Base-by-base conservation (phyloP, 2,113 vertebrate genomes). In the Alligator mississippiensis region DNA sequence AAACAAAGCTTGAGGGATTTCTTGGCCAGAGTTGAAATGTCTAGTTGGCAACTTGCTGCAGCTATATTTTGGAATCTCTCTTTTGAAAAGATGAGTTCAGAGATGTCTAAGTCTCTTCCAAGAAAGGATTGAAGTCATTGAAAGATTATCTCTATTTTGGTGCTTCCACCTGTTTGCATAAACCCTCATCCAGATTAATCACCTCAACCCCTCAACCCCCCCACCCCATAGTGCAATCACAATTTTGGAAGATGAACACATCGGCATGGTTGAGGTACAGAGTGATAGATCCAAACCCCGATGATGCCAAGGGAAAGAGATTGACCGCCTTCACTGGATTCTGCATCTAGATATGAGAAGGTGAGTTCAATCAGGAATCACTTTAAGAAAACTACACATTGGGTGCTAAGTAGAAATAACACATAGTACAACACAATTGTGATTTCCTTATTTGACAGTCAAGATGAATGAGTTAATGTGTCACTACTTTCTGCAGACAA, bases 231-330 rank as follows among this genome's bases (percentile, higher is more conserved):
- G 7, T 9, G 47, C 58, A 81, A 16, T 94, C 82, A 24, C 77
- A 77, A 85, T 89, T 96, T 63, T 87, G 22, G 88, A 54, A 74
- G 8, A 54, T 78, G 83, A 85, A 82, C 12, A 93, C 83, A 34
- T 85, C 1, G 4, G 64, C 21, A 30, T 12, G 90, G 58, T 18
- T 74, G 70, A 74, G 70, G 47, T 24, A 22, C 21, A 74, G 15
- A 74, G 18, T 12, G 11, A 72, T 34, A 62, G 25, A 89, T 68
- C 17, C 81, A 87, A 90, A 86, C 38, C 4, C 1, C 15, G n/a
- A 94, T 10, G 68, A 62, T 60, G 21, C 8, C 78, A 28, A 85
- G 24, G 78, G 74, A 22, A 92, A 78, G 47, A 28, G 57, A 82
- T 17, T 55, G 2, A 17, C 5, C 27, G 47, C 58, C 78, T 92